phyloP scores from a whole-genome alignment of 2,797 vertebrate species.

The Mus minutoides region DNA sequence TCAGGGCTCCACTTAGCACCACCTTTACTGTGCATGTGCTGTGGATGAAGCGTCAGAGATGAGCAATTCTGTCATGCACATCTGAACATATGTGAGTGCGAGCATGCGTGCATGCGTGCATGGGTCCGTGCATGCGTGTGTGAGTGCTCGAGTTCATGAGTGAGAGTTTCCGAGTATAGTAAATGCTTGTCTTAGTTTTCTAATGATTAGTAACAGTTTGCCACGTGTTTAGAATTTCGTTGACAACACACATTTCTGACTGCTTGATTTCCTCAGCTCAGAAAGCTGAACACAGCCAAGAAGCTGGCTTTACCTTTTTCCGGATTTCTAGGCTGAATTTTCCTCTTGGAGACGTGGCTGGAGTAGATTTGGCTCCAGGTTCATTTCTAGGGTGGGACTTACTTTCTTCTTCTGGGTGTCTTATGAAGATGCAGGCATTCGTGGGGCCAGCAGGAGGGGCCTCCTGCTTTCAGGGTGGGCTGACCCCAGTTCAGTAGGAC shows the following conservation, averaged over 20 bases:
- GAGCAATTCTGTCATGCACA: not conserved
- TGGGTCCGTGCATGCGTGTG: not conserved
- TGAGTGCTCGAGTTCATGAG: no score
- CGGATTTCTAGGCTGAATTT: not conserved
- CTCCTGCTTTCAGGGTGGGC: not conserved
- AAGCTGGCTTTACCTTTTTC: not conserved
- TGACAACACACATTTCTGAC: not conserved
- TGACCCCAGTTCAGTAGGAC: not conserved
- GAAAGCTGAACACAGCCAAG: not conserved
- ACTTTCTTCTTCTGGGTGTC: not conserved
- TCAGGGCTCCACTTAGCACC: no score
- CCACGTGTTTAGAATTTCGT: not conserved
- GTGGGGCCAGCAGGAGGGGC: not conserved
- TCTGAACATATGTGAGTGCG: no score
- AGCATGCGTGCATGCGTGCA: fast-evolving
- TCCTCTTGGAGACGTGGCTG: not conserved
- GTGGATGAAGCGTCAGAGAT: not conserved
- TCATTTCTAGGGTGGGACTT: not conserved
- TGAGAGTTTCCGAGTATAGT: fast-evolving
- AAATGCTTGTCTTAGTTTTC: not conserved
- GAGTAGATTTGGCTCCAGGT: not conserved
- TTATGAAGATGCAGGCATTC: not conserved
- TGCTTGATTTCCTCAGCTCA: not conserved
- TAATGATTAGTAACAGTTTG: not conserved
- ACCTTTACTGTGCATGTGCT: not conserved